phyloP scores from a whole-genome alignment of 2,888 invertebrate species.

The Eristalis arbustorum region DNA sequence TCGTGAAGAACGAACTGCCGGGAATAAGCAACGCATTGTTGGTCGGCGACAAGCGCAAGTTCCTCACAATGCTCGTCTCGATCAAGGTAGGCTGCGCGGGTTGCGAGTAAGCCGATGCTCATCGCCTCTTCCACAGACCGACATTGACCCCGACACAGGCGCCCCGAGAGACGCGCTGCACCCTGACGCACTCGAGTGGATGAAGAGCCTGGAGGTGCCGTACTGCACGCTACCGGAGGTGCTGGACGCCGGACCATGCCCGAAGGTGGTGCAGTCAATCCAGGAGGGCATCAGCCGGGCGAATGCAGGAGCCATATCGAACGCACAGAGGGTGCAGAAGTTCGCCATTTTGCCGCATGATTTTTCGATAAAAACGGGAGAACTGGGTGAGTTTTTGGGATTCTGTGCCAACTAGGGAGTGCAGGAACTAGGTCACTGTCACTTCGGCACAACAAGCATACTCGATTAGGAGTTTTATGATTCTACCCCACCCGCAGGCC shows the following conservation, averaged over 20 bases:
- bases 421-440: conserved; percentile 47
- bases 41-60: conserved; percentile 93
- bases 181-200: conserved; percentile 86
- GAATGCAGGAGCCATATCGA: conserved; percentile 89
- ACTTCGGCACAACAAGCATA: background rate
- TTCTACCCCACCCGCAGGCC: conserved; percentile 81
- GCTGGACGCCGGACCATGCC: conserved; percentile 82
- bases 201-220: conserved; percentile 83
- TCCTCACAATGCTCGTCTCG: conserved; percentile 90
- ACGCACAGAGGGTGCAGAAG: conserved; percentile 93
- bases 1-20: conserved; percentile 87
- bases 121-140: conserved; percentile 80
- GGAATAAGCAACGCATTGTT: conserved; percentile 90
- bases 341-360: conserved; percentile 90
- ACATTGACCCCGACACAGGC: conserved; percentile 86
- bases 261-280: conserved; percentile 84
- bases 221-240: conserved; percentile 87
- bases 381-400: conserved; percentile 81
- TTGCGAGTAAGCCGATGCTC: background rate
- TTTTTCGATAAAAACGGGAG: conserved; percentile 92
- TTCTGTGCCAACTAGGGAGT: conserved; percentile 25
- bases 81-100: conserved; percentile 84
- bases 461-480: too few species aligned
- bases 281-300: conserved; percentile 88
- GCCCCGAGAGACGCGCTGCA: conserved; percentile 86